Evolutionary conservation across 2,113 vertebrate genomes (phyloP), one percentile per base, ranked within the genome.

Genomic region (Pogonocichla stellata): DNA sequence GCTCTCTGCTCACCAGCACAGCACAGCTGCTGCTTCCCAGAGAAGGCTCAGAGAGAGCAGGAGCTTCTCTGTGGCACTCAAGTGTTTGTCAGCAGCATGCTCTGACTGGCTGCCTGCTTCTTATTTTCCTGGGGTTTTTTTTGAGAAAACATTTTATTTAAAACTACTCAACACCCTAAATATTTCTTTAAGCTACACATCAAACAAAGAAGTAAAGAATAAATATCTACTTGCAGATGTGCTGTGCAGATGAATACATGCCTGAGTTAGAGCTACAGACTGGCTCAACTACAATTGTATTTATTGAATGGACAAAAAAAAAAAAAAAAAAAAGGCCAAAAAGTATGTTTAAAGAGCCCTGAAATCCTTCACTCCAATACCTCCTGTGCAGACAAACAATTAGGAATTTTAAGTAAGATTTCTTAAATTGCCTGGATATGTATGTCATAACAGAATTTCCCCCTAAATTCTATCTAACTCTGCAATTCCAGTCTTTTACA

Each of bases 161-260:
- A 86, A 85, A 88, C 74, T 89, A 53, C 40, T 61, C 40, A 89
- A 64, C 62, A 51, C 45, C 22, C 25, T 53, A 86, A 87, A 66
- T 47, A 75, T 33, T 89, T 94, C 15, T 70, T 72, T 80, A 67
- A 78, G 45, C 33, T 5, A 53, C 38, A 26, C 17, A 48, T 36
- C 28, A 53, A 72, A 51, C 31, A 60, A 65, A 77, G 42, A 31
- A 77, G 36, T 11, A 66, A 19, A 36, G 22, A 75, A 82, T 33
- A 88, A 67, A 17, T 33, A 77, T 61, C 14, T 54, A n/a, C 36
- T 62, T 56, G 45, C 26, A 40, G 36, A 43, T 33, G 19, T 33
- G 65, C 9, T 50, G 9, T 23, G 43, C 20, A 64, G 33, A 80
- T 33, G 18, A 82, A 67, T 19, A 45, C 1, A 6, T 10, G 22